These are phyloP conservation scores for Lithophane socia DNA, from an alignment of 2,888 invertebrate species.

Conservation along the genomic window DNA sequence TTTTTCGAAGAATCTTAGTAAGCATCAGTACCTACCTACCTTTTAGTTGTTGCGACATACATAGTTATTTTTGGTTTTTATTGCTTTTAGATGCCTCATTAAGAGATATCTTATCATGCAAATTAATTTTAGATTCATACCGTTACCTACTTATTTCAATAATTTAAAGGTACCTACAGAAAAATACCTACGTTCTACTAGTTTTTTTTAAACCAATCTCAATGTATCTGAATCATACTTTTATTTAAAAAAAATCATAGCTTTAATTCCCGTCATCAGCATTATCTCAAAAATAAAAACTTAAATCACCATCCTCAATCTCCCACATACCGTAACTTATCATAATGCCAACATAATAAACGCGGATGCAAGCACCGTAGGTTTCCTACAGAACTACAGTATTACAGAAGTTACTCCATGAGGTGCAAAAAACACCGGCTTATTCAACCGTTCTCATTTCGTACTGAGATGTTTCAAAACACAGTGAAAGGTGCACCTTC, in stretches of 20 bases:
- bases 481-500: constrained; percentile 24
- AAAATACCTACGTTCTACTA: too few relatives aligned
- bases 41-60: not conserved
- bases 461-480: constrained; percentile 67
- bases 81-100: not conserved
- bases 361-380: constrained; percentile 27
- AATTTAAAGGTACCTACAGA: too few relatives aligned
- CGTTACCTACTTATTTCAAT: too few relatives aligned
- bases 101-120: not conserved
- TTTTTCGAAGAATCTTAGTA: not conserved
- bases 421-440: constrained; percentile 54
- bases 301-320: not conserved
- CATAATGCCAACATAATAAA: not conserved
- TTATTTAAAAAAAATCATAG: too few relatives aligned
- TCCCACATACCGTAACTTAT: constrained; percentile 20
- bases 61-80: not conserved
- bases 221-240: not conserved
- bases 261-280: not conserved
- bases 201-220: too few relatives aligned
- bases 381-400: constrained; percentile 35
- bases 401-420: constrained; percentile 41
- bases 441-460: constrained; percentile 67
- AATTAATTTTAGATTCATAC: too few relatives aligned
- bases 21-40: not conserved
- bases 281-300: not conserved